Evolutionary conservation across 2,113 vertebrate species (phyloP).

Genomic region (Siniperca chuatsi): DNA sequence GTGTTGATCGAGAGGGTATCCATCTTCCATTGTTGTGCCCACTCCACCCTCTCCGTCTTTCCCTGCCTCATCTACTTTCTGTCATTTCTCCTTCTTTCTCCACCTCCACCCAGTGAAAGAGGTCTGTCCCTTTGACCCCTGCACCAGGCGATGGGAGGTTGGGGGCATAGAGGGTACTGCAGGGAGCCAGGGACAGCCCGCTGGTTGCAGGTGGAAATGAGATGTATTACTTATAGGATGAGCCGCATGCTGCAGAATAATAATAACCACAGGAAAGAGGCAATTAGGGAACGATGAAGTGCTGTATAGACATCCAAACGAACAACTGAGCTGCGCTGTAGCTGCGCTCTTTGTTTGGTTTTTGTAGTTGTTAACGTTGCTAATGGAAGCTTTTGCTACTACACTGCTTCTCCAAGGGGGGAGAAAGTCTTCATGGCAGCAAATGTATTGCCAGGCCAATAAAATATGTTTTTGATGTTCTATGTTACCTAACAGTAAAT

Average conservation of each 20-base stretch:
- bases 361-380: slow-evolving; percentile 33
- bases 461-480: slow-evolving; percentile 45
- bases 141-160: slow-evolving; percentile 24
- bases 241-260: slow-evolving; percentile 66
- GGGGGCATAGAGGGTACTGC: slow-evolving; percentile 6
- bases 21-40: slow-evolving; percentile 55
- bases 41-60: slow-evolving; percentile 25
- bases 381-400: slow-evolving; percentile 22
- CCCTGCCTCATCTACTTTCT: slow-evolving; percentile 37
- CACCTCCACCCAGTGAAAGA: slow-evolving; percentile 23
- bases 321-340: slow-evolving; percentile 28
- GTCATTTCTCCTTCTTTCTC: slow-evolving; percentile 12
- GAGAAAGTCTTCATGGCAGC: slow-evolving; percentile 8
- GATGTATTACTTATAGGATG: slow-evolving; percentile 73
- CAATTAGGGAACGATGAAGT: slow-evolving; percentile 62
- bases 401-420: not conserved
- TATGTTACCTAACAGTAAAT: slow-evolving; percentile 42
- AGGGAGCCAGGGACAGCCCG: slow-evolving; percentile 1
- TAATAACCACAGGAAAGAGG: slow-evolving; percentile 70
- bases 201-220: slow-evolving; percentile 78
- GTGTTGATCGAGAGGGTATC: slow-evolving; percentile 41
- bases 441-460: slow-evolving; percentile 16
- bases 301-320: slow-evolving; percentile 9
- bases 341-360: slow-evolving; percentile 40
- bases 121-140: slow-evolving; percentile 67